Base-by-base conservation (phyloP, 2,888 invertebrate genomes). In the Phlogophora meticulosa region DNA sequence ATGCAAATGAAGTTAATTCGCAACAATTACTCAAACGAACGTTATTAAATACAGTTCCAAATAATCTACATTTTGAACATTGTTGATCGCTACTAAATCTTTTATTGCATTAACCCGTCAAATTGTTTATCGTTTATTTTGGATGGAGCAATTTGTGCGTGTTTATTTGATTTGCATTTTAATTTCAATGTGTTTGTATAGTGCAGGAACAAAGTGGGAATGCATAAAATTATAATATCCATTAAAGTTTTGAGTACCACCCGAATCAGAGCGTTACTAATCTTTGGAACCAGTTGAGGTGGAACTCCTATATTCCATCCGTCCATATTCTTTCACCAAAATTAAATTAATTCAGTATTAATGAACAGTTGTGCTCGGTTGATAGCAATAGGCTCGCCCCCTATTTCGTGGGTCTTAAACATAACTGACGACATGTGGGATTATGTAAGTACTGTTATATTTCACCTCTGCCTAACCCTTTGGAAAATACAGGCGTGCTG, bases 161-260 rank as follows among this genome's bases (percentile, higher is more conserved):
- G 57, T 70, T 52, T 57, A 60, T 74, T 69, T 55, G 36, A 75
- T 75, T 75, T 64, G 20, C 45, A 61, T 64, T 53, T 57, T 40
- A 61, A 69, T 10, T 45, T 40, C 9, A 59, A 52, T 59, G 36
- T 2, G 1, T 62, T 68, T 40, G 17, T 51, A 13, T 58, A 24
- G 32, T 42, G 13, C 22, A 38, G 36, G 11, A 42, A 46, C 24
- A 32, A 49, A 62, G 9, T 43, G 38, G n/a, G 24, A 62, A 46
- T 68, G 22, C 10, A 51, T 46, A 13, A 24, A 52, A 42, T 38
- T 38, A 22, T 34, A 32, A 24, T 46, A 28, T 59, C 3, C 20
- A 52, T 59, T 40, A 20, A 9, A 5, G 34, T 69, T 59, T 43
- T 4, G 20, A 11, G 2, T 40, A 15, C 7, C 24, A 15, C 4